Percentiles rank a stretch among this genome's conserved stretches.
These are phyloP conservation scores for Thysanoteuthis rhombus DNA, from an alignment of 2,888 invertebrate genomes.

Conservation along the genomic window DNA sequence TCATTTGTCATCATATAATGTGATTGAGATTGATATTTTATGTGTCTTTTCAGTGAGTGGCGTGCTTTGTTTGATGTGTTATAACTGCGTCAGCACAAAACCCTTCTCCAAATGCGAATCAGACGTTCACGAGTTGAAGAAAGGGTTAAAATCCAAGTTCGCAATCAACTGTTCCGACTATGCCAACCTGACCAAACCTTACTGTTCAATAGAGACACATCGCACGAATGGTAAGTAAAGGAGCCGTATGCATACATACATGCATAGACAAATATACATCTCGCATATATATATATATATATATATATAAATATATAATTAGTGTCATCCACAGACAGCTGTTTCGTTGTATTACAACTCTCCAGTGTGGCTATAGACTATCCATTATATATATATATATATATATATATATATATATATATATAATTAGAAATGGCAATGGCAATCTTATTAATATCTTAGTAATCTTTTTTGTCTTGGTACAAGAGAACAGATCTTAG, in stretches of 20 bases:
- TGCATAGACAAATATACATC: background rate
- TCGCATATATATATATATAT: background rate
- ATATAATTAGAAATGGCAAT: no score
- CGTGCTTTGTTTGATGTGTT: background rate
- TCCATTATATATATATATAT: no score
- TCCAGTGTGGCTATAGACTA: no score
- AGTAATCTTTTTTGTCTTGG: no score
- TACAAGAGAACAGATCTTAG: no score
- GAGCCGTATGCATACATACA: background rate
- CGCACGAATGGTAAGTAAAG: background rate
- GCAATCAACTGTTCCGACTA: background rate
- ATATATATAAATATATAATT: background rate
- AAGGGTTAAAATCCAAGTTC: background rate
- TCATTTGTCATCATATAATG: no score
- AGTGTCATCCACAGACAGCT: no score
- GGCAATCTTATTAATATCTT: no score
- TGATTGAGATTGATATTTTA: background rate
- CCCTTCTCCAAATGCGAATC: background rate
- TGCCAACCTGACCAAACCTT: background rate
- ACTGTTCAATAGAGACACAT: background rate
- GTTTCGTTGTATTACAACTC: no score
- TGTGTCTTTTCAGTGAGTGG: background rate
- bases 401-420: no score
- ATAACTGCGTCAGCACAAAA: slow-evolving; percentile 1
- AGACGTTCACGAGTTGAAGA: background rate